Evolutionary conservation across 2,797 vertebrate genomes (phyloP), one percentile per base, ranked within the genome.

Genomic region (Sus cebifrons): DNA sequence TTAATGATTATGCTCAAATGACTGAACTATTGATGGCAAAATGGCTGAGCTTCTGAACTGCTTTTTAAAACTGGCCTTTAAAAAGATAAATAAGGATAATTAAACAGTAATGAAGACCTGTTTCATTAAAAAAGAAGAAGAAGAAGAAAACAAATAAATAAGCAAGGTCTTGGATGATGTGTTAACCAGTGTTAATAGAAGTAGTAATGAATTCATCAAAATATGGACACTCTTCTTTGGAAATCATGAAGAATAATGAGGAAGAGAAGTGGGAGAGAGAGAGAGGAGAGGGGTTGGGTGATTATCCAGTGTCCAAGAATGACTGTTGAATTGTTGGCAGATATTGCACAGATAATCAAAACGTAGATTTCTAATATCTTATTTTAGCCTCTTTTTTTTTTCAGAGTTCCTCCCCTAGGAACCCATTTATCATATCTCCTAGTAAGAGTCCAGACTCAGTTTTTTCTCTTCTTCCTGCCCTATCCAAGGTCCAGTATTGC

Each of bases 31-130:
- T 86, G 95, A 96, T 96, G 96, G 83, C 87, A 70, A 94, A 95
- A 95, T 94, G 91, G 88, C 89, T 89, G 79, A 90, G 91, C 86
- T 95, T 74, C 96, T 85, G 86, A 97, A 96, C 89, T 91, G 94
- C 96, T 96, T 97, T 95, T 96, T 95, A 96, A 97, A 87, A 95
- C 87, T 95, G 88, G 86, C 96, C 95, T 97, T 97, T 97, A 93
- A 95, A 94, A 96, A 98, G 97, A 98, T 86, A 98, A 97, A 97
- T 95, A 97, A 97, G 94, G 94, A 95, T 96, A 97, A 97, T 97
- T 96, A 97, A 93, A 71, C 49, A 89, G 87, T 94, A 97, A 92
- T 96, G 91, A 97, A 96, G 93, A 96, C 95, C 81, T 17, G n/a
- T 95, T 97, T 97, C 91, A 89, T 97, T 97, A 65, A 94, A 73